phyloP scores from a whole-genome alignment of 2,113 vertebrate species.

The Todiramphus chloris region DNA sequence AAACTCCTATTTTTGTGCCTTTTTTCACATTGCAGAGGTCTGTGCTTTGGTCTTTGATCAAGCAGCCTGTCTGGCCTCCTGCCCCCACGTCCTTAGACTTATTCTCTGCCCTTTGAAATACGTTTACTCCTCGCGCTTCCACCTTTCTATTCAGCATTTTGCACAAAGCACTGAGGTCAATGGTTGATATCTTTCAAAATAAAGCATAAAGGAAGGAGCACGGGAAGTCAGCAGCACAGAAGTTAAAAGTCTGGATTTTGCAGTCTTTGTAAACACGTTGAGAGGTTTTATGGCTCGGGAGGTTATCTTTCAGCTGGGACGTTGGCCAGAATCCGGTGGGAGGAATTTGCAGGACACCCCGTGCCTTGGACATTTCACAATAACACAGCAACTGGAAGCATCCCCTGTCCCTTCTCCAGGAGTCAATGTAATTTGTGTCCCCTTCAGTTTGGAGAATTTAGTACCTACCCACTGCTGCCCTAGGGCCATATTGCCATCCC shows the following conservation, averaged over 20 bases:
- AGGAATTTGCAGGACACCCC: background rate
- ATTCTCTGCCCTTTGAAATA: background rate
- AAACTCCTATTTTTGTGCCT: constrained; percentile 33
- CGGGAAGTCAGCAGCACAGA: background rate
- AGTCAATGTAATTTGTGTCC: background rate
- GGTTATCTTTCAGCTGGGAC: background rate
- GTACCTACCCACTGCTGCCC: background rate
- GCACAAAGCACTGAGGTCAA: background rate
- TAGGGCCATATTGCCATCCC: too few species aligned
- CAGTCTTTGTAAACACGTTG: background rate
- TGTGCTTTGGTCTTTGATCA: constrained; percentile 26
- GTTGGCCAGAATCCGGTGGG: background rate
- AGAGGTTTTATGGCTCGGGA: background rate
- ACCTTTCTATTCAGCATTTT: background rate
- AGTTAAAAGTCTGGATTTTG: background rate
- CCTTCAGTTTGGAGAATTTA: background rate
- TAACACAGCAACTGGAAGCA: background rate
- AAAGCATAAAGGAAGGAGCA: background rate
- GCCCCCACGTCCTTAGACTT: background rate
- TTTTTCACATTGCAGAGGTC: background rate
- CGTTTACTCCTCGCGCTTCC: background rate
- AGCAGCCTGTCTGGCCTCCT: constrained; percentile 17
- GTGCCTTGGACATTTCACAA: background rate
- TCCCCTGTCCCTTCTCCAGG: background rate
- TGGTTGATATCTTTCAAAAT: background rate